Percentiles rank a stretch among this genome's conserved stretches.
phyloP scores from a whole-genome alignment of 2,113 vertebrate species.

The Cryptomyrus ogoouensis region DNA sequence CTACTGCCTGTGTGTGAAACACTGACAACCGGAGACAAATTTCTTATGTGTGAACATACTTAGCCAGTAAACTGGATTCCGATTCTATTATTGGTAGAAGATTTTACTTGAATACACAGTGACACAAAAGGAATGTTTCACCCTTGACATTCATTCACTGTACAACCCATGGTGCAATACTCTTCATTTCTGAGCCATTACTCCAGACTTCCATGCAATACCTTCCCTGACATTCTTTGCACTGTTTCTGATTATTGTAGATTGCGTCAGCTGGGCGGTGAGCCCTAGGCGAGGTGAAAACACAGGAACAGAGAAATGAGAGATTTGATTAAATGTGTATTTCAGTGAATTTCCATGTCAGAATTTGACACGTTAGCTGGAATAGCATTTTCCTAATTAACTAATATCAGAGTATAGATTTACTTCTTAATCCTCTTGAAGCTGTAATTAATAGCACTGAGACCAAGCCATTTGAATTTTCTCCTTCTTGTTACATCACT shows the following conservation, averaged over 20 bases:
- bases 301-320: background rate
- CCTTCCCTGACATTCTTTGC: background rate
- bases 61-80: background rate
- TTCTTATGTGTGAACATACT: background rate
- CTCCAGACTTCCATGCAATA: background rate
- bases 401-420: background rate
- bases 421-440: background rate
- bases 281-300: background rate
- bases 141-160: background rate
- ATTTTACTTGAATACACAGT: background rate
- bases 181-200: background rate
- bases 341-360: background rate
- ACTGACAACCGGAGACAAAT: background rate
- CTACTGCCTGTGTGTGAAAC: background rate
- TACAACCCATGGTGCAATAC: background rate
- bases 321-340: background rate
- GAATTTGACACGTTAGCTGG: background rate
- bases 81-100: background rate
- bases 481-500: background rate
- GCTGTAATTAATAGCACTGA: background rate
- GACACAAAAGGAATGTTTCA: background rate
- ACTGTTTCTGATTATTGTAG: background rate
- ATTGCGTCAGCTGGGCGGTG: background rate
- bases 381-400: background rate
- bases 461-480: background rate